Evolutionary conservation across 1,140 invertebrate genomes (phyloP).

Genomic region (Aphelenchoides fujianensis): DNA sequence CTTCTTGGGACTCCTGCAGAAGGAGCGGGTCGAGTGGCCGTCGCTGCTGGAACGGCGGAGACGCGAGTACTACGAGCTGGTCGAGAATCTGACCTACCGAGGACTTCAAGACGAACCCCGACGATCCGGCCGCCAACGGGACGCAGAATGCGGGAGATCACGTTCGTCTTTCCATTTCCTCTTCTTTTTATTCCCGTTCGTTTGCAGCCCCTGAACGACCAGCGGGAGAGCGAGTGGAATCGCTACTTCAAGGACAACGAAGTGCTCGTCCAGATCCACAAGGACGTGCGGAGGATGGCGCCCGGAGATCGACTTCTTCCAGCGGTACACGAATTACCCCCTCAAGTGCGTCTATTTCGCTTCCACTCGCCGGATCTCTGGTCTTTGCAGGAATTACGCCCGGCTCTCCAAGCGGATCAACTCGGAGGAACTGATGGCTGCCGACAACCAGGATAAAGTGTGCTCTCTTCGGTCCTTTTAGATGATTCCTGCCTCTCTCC

Average conservation of each 20-base stretch:
- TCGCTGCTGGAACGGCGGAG: slow-evolving; percentile 33
- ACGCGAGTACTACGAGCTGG: slow-evolving; percentile 44
- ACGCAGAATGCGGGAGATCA: slow-evolving; percentile 32
- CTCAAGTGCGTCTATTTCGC: slow-evolving; percentile 28
- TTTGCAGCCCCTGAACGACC: slow-evolving; percentile 64
- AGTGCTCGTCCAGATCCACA: slow-evolving; percentile 66
- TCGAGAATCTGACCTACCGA: slow-evolving; percentile 45
- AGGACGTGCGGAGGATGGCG: slow-evolving; percentile 65
- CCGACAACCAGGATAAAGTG: slow-evolving; percentile 30
- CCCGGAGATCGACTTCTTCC: slow-evolving; percentile 67
- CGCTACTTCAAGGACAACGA: slow-evolving; percentile 66
- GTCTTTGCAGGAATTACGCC: not conserved
- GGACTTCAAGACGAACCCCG: not conserved
- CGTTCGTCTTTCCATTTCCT: slow-evolving; percentile 34
- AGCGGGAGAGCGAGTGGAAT: slow-evolving; percentile 65
- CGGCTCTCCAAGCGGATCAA: slow-evolving; percentile 33
- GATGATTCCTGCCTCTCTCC: not conserved
- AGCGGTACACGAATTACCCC: slow-evolving; percentile 64
- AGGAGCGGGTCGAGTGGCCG: slow-evolving; percentile 46
- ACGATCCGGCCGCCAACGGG: slow-evolving; percentile 4
- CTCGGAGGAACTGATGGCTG: slow-evolving; percentile 27
- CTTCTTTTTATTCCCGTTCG: slow-evolving; percentile 1
- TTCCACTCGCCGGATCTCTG: not conserved
- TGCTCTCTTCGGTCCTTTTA: slow-evolving; percentile 21
- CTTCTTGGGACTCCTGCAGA: slow-evolving; percentile 50